Evolutionary conservation across 2,797 vertebrate genomes (phyloP), one percentile per base, ranked within the genome.

Genomic region (Lepidocolaptes lacrymiger): DNA sequence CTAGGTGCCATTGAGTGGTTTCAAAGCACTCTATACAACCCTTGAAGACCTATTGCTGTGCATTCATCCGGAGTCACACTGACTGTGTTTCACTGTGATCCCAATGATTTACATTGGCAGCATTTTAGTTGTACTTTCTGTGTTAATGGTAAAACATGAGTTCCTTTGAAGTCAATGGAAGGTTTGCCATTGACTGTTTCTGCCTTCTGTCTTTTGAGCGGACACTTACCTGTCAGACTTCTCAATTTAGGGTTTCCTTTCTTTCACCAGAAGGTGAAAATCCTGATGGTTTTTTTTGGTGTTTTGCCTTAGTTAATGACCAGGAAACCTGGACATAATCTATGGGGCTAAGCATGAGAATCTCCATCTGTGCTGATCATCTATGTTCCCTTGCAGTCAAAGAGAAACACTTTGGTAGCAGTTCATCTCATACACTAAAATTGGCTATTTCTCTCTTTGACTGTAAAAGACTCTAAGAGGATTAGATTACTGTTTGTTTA

Each of bases 211-310:
- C n/a, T 87, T 58, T 34, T 3, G 15, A 54, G 6, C 23, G 10
- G 7, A 30, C 4, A 17, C 2, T 69, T 67, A 19, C 23, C 5
- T 24, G 2, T 8, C 23, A 18, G 14, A 56, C 3, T 46, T 59
- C 24, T 62, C 17, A 36, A 1, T 36, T 58, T 28, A 66, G 4
- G 3, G 2, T 12, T 85, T 7, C 12, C 2, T 68, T 68, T 69
- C 32, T 67, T 52, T 67, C 22, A 56, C 3, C 6, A 30, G 18
- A 27, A 14, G 2, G 8, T 37, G 3, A 46, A 88, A 88, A 71
- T 52, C 7, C 5, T 59, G 0, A 0, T 36, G 30, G 1, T 1
- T 52, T 51, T 61, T 88, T 78, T 49, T 26, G 37, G 37, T 37
- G 10, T 88, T 78, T 46, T 26, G 61, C 7, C 3, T 83, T 84